These are phyloP conservation scores for Brachyptera putata DNA, from an alignment of 2,888 invertebrate genomes.

Conservation along the genomic window DNA sequence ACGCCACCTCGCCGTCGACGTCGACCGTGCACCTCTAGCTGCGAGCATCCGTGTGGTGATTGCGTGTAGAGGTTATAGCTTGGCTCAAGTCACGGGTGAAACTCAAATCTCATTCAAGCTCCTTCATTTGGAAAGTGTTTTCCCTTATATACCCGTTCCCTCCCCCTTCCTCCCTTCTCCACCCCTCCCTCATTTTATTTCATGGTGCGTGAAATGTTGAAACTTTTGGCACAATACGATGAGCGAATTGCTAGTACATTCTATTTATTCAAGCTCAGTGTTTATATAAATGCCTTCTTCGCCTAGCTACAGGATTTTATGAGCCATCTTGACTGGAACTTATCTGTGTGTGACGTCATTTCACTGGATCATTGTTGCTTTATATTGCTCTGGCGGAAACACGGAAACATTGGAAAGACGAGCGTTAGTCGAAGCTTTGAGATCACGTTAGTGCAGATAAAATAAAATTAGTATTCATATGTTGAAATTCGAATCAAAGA, in stretches of 20 bases:
- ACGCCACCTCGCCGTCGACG: not conserved
- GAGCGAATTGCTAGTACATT: not conserved
- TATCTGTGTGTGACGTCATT: not conserved
- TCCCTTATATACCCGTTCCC: too few relatives aligned
- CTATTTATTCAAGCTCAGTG: not conserved
- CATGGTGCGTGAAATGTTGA: slow-evolving; percentile 27
- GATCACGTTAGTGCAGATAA: too few relatives aligned
- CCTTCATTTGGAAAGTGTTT: slow-evolving; percentile 29
- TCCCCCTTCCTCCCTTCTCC: too few relatives aligned
- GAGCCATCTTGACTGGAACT: not conserved
- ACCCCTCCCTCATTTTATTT: too few relatives aligned
- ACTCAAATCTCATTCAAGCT: slow-evolving; percentile 25
- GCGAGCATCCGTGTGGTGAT: not conserved
- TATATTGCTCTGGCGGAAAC: too few relatives aligned
- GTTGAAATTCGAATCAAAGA: too few relatives aligned
- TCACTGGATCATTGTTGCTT: too few relatives aligned
- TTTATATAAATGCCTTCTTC: not conserved
- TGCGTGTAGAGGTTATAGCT: not conserved
- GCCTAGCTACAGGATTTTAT: not conserved
- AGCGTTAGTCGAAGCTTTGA: too few relatives aligned
- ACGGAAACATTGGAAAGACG: too few relatives aligned
- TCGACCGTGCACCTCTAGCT: not conserved
- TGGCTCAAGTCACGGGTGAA: not conserved
- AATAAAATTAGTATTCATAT: too few relatives aligned
- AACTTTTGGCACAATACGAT: slow-evolving; percentile 3